Evolutionary conservation across 2,888 invertebrate species (phyloP).

Genomic region (Peribatodes rhomboidaria): DNA sequence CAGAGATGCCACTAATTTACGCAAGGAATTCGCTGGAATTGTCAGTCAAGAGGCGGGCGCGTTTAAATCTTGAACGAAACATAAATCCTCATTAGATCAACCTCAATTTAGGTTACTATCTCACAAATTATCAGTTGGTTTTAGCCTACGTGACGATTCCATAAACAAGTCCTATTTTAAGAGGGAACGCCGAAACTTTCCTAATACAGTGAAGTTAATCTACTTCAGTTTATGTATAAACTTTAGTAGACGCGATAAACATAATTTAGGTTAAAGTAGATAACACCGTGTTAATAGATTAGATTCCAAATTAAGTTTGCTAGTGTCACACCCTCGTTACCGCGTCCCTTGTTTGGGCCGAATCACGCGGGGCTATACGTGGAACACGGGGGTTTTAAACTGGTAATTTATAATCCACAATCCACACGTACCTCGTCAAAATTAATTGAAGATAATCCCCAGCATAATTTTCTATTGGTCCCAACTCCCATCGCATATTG

Average conservation of each 20-base stretch:
- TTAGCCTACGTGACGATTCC: conserved; percentile 29
- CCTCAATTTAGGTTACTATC: conserved; percentile 41
- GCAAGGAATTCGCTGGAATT: conserved; percentile 41
- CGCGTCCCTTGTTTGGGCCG: conserved; percentile 45
- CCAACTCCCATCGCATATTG: conserved; percentile 11
- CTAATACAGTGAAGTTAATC: conserved; percentile 45
- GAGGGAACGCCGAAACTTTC: conserved; percentile 34
- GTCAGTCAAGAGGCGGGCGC: conserved; percentile 50
- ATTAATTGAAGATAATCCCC: conserved; percentile 61
- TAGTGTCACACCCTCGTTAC: conserved; percentile 72
- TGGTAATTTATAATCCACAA: conserved; percentile 64
- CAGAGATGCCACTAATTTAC: conserved; percentile 43
- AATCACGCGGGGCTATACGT: conserved; percentile 60
- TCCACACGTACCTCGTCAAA: conserved; percentile 58
- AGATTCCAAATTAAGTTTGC: conserved; percentile 68
- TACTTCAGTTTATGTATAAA: conserved; percentile 44
- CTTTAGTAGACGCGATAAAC: conserved; percentile 44
- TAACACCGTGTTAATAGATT: conserved; percentile 69
- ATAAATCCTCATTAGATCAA: conserved; percentile 64
- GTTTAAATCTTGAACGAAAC: conserved; percentile 47
- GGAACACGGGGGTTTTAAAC: conserved; percentile 57
- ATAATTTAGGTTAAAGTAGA: conserved; percentile 57
- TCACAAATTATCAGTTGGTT: conserved; percentile 37
- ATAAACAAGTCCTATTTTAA: conserved; percentile 39
- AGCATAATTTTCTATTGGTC: conserved; percentile 51